Percentiles rank a stretch among this genome's conserved stretches.
phyloP scores from a whole-genome alignment of 2,888 invertebrate species.

The Scaptomyza flava region DNA sequence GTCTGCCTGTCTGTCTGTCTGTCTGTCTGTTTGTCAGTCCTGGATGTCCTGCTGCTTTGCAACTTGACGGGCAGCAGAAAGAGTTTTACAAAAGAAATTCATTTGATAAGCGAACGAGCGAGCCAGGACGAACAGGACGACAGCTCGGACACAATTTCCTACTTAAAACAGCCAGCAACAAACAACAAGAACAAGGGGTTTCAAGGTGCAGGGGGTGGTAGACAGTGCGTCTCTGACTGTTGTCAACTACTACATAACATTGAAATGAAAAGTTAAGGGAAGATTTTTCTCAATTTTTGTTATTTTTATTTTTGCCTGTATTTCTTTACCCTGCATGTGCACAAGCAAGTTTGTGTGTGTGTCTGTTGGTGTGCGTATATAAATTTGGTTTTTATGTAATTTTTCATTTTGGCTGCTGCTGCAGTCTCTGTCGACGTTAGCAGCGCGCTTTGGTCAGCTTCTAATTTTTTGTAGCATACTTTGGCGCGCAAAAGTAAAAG shows the following conservation, averaged over 20 bases:
- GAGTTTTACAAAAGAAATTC: constrained; percentile 71
- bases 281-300: constrained; percentile 53
- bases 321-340: constrained; percentile 47
- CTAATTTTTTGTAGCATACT: constrained; percentile 59
- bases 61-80: constrained; percentile 46
- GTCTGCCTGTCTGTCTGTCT: constrained; percentile 23
- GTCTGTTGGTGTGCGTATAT: constrained; percentile 53
- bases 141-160: constrained; percentile 79
- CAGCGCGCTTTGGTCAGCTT: constrained; percentile 48
- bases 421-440: constrained; percentile 17
- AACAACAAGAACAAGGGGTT: constrained; percentile 46
- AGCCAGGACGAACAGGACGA: constrained; percentile 20
- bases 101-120: constrained; percentile 61
- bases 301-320: constrained; percentile 23
- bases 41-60: constrained; percentile 34
- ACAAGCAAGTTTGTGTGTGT: constrained; percentile 38
- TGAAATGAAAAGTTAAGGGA: constrained; percentile 72
- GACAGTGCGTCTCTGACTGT: constrained; percentile 63
- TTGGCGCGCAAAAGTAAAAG: constrained; percentile 60
- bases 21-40: constrained; percentile 12
- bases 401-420: constrained; percentile 68
- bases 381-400: constrained; percentile 79
- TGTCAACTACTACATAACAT: constrained; percentile 79
- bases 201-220: neutral
- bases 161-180: constrained; percentile 66